Base-by-base conservation (phyloP, 2,113 vertebrate genomes). In the Hucho hucho region DNA sequence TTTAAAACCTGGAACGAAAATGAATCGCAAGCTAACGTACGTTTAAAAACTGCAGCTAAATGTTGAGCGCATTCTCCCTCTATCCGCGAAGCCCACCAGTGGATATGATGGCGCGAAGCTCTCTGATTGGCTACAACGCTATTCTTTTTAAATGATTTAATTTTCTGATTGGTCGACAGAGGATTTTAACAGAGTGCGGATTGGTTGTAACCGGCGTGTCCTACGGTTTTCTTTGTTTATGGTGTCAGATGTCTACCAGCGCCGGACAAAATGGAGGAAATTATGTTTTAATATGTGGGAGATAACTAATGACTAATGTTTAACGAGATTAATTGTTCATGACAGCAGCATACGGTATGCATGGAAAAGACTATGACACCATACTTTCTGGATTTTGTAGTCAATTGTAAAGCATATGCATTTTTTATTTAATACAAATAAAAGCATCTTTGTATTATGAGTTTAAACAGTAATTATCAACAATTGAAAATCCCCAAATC, bases 81-180 rank as follows among this genome's bases (percentile, higher is more conserved):
- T 85, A 69, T 11, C 68, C 24, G 71, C 74, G 32, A 83, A 82
- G 82, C 76, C 85, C 78, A 87, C 88, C 87, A 86, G 84, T 11
- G 9, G 74, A 72, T 66, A 12, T 58, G 83, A 92, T 89, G 91
- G 93, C 93, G 93, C 91, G 88, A 94, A 93, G 87, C n/a, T 24
- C 22, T 14, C 28, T 81, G 80, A 94, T 94, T 94, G 93, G 93
- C 47, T 75, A 1, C 0, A 1, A 7, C 4, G 16, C 25, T 65
- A 61, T 79, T 81, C 81, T 89, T 86, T 93, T 91, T 80, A 93
- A 93, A 90, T 69, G 0, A 65, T 11, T 37, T 37, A 43, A 63
- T 7, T 1, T 59, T 75, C 4, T 89, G 16, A 93, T 94, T 94
- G 91, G 93, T 13, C 70, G 2, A 0, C 0, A 0, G 13, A 4